Conservation (phyloP, 2,888 invertebrate species). For the Melanotus villosus region DNA sequence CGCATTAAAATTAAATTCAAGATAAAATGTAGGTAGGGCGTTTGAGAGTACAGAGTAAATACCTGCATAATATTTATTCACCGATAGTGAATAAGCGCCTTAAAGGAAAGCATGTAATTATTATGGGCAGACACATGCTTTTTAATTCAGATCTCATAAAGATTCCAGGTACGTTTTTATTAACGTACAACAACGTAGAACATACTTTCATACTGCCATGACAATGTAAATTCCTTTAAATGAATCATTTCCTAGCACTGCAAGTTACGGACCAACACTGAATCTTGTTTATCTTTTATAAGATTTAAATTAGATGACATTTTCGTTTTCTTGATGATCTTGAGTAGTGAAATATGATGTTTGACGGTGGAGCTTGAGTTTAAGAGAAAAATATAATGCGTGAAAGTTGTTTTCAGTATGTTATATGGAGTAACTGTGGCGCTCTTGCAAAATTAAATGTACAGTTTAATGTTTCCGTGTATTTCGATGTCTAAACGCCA, state of each 20-base stretch:
- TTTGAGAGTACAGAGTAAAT: neutral
- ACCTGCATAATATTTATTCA: neutral
- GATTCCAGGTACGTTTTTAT: slow-evolving; percentile 9
- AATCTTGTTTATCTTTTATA: neutral
- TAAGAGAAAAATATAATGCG: too few relatives aligned
- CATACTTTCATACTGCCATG: slow-evolving; percentile 8
- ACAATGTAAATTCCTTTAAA: slow-evolving; percentile 32
- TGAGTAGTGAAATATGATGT: neutral
- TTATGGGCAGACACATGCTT: neutral
- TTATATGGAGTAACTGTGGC: too few relatives aligned
- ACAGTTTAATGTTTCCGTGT: too few relatives aligned
- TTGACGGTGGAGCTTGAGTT: too few relatives aligned
- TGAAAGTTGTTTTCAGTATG: neutral
- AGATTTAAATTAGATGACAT: too few relatives aligned
- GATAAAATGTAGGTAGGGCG: neutral
- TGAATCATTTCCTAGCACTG: slow-evolving; percentile 33
- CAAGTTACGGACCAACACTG: neutral
- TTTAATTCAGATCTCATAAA: slow-evolving; percentile 16
- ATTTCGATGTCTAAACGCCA: too few relatives aligned
- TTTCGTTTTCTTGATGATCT: neutral
- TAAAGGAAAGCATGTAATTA: neutral
- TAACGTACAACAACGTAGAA: slow-evolving; percentile 1
- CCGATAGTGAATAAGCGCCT: neutral
- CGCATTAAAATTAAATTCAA: too few relatives aligned
- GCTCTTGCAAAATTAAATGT: too few relatives aligned